These are phyloP conservation scores for Scortum barcoo DNA, from an alignment of 2,113 vertebrate genomes.

Conservation along the genomic window DNA sequence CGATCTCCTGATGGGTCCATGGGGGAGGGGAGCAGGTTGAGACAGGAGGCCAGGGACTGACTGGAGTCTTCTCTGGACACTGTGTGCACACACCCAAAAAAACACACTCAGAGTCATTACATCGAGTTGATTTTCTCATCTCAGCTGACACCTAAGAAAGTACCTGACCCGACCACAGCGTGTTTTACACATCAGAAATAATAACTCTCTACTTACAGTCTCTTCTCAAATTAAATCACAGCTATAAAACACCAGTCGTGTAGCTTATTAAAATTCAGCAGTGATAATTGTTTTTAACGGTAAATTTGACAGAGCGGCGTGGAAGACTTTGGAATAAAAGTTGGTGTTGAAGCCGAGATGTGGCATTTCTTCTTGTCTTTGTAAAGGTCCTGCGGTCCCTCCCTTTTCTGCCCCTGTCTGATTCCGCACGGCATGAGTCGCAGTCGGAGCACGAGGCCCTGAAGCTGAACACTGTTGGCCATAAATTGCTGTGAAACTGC, in stretches of 20 bases:
- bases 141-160: not conserved
- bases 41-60: slow-evolving; percentile 92
- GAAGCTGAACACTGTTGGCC: slow-evolving; percentile 43
- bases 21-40: slow-evolving; percentile 89
- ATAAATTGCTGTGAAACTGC: slow-evolving; percentile 76
- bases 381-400: slow-evolving; percentile 48
- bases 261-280: slow-evolving; percentile 20
- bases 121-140: not conserved
- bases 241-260: slow-evolving; percentile 9
- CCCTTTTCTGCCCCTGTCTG: slow-evolving; percentile 22
- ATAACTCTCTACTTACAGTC: not conserved
- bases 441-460: slow-evolving; percentile 42
- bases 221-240: not conserved
- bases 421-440: slow-evolving; percentile 58
- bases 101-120: slow-evolving; percentile 7
- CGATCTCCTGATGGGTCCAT: slow-evolving; percentile 85
- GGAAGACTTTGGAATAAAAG: slow-evolving; percentile 9
- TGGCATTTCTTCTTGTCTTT: slow-evolving; percentile 50
- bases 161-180: not conserved
- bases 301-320: slow-evolving; percentile 24
- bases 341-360: slow-evolving; percentile 6
- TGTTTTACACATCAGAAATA: slow-evolving; percentile 14
- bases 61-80: slow-evolving; percentile 94
- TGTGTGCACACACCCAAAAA: slow-evolving; percentile 81
- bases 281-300: slow-evolving; percentile 18